Percentiles rank a stretch among this genome's conserved stretches.
These are phyloP conservation scores for Butorides virescens DNA, from an alignment of 2,113 vertebrate genomes.

Conservation along the genomic window DNA sequence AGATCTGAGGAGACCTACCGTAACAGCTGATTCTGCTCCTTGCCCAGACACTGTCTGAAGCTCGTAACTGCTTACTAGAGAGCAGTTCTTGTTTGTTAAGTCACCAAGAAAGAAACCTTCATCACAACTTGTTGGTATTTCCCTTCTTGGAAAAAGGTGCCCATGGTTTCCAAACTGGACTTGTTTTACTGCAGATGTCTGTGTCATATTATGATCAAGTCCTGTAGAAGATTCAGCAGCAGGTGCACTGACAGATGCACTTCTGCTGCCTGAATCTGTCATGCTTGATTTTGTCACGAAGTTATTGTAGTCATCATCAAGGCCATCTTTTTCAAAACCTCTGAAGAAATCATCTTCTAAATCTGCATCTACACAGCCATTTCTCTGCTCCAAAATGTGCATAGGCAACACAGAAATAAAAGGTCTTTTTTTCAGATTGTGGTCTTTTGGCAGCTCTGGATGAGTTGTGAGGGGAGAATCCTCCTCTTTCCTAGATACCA, in stretches of 20 bases:
- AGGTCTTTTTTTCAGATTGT: neutral
- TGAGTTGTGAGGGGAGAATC: neutral
- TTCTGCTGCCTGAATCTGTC: neutral
- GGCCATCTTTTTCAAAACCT: conserved; percentile 41
- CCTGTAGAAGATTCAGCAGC: neutral
- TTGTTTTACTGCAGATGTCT: neutral
- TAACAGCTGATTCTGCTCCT: neutral
- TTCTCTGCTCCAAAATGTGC: conserved; percentile 30
- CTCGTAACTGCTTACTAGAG: neutral
- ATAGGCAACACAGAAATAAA: neutral
- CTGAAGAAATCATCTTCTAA: conserved; percentile 28
- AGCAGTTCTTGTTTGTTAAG: neutral
- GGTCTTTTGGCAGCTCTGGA: neutral
- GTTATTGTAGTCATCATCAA: neutral
- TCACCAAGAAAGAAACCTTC: conserved; percentile 49
- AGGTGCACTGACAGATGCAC: neutral
- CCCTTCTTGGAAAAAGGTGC: conserved; percentile 9
- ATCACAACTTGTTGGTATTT: neutral
- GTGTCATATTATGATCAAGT: neutral
- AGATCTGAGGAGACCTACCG: neutral
- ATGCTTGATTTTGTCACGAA: conserved; percentile 8
- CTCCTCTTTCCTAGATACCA: neutral
- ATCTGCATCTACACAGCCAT: neutral
- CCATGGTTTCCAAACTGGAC: neutral
- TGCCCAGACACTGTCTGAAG: neutral